Conservation (phyloP, 2,113 vertebrate genomes). For the Platichthys stellatus region DNA sequence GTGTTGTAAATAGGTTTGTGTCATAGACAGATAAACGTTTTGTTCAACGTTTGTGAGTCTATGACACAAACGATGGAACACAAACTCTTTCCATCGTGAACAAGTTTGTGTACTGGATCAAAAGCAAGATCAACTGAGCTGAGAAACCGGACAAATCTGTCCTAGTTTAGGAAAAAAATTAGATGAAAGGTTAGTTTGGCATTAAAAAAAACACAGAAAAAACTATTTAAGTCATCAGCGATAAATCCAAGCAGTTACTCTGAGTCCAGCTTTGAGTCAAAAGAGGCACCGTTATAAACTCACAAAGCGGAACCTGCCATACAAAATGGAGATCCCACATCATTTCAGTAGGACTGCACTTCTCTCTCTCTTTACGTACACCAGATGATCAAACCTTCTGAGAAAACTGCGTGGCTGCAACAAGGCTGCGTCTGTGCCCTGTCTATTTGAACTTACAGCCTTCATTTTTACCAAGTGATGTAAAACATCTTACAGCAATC, state of each 20-base stretch:
- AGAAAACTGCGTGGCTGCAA: background rate
- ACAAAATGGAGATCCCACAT: conserved; percentile 51
- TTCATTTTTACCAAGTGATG: background rate
- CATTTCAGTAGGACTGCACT: conserved; percentile 17
- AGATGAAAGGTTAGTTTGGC: background rate
- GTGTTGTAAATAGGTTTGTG: too few relatives aligned
- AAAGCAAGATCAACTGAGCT: conserved; percentile 61
- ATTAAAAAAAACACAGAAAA: conserved; percentile 30
- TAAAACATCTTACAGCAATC: too few relatives aligned
- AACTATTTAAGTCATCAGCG: conserved; percentile 57
- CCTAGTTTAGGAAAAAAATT: background rate
- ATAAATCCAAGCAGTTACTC: conserved; percentile 69
- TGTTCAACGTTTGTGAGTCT: too few relatives aligned
- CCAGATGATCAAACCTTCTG: too few relatives aligned
- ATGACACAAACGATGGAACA: too few relatives aligned
- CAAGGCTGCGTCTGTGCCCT: background rate
- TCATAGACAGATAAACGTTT: too few relatives aligned
- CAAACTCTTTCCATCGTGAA: conserved; percentile 86
- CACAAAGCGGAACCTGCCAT: conserved; percentile 79
- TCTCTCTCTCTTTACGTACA: conserved; percentile 40
- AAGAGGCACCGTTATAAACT: conserved; percentile 48
- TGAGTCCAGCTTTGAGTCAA: conserved; percentile 73
- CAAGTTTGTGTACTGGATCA: conserved; percentile 84
- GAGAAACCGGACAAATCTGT: too few relatives aligned
- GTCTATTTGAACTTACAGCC: background rate